Base-by-base conservation (phyloP, 2,797 vertebrate species). In the Anas capensis region DNA sequence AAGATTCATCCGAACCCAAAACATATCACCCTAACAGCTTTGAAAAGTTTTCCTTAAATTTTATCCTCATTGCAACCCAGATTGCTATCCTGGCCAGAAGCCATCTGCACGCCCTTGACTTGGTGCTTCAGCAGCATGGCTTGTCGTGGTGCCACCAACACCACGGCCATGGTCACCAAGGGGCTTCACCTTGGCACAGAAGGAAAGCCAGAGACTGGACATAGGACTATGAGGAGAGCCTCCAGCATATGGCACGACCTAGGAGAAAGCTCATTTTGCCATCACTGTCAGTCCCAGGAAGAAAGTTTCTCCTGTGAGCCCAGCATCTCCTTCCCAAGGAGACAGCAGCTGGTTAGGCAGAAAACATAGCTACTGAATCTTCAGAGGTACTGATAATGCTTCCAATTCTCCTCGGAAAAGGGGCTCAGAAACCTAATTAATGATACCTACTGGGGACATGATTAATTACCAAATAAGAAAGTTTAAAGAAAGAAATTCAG, bases 391-490 rank as follows among this genome's bases (percentile, higher is more conserved):
- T 27, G 82, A 93, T 88, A 82, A 79, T 36, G 44, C 64, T 95
- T 82, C 77, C 42, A 82, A 33, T 64, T 86, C 95, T 96, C 95
- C 20, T 1, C 0, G 20, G 95, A 96, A 96, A 90, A 92, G 34
- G 70, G 66, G 70, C 77, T 92, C 56, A 62, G 87, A 96, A 96
- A 96, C 69, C 58, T 96, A 91, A 94, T 95, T 97, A 95, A 92
- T 60, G 73, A 84, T 94, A 96, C 80, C 88, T 95, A 79, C 51
- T 90, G 80, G 87, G 92, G 65, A 68, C 51, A 34, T 77, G 87
- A 90, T 96, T 96, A 96, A 92, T 95, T 95, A 94, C 87, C 70
- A 95, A 96, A 94, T 69, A 84, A 82, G 66, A 90, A 70, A 91
- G 80, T 72, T 91, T 93, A 53, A 94, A 76, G 90, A 83, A 72